phyloP scores from a whole-genome alignment of 2,113 vertebrate species.

The Opisthocomus hoazin region DNA sequence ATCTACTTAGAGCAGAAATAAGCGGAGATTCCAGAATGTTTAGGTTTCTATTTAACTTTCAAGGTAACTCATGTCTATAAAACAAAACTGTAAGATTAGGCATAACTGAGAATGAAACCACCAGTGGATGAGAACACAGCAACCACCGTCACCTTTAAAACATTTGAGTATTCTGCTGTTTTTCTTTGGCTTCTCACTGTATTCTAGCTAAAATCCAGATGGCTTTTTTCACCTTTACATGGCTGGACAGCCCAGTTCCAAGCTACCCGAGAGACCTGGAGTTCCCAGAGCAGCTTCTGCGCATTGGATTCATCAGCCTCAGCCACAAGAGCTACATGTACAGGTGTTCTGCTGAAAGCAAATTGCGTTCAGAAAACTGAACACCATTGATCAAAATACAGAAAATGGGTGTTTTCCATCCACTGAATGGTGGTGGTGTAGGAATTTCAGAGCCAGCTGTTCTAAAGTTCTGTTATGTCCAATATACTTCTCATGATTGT shows the following conservation, averaged over 20 bases:
- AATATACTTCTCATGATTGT: not conserved
- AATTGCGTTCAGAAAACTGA: too few species aligned
- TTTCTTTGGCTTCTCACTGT: not conserved
- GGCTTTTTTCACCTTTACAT: not conserved
- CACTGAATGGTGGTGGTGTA: not conserved
- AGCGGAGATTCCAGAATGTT: not conserved
- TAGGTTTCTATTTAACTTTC: not conserved
- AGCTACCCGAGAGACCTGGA: not conserved
- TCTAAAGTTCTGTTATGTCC: not conserved
- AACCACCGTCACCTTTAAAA: not conserved
- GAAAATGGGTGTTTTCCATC: not conserved
- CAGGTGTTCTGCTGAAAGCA: too few species aligned
- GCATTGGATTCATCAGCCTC: not conserved
- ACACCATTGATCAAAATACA: not conserved
- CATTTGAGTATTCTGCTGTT: not conserved
- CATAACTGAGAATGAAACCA: not conserved
- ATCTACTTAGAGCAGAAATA: not conserved
- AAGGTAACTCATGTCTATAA: not conserved
- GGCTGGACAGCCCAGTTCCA: not conserved
- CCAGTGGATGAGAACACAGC: not conserved
- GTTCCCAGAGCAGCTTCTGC: not conserved
- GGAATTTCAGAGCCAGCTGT: not conserved
- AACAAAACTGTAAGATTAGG: not conserved
- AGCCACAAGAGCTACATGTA: not conserved
- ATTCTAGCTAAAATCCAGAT: not conserved